Evolutionary conservation across 2,797 vertebrate genomes (phyloP), one percentile per base, ranked within the genome.

Genomic region (Bovichtus diacanthus): DNA sequence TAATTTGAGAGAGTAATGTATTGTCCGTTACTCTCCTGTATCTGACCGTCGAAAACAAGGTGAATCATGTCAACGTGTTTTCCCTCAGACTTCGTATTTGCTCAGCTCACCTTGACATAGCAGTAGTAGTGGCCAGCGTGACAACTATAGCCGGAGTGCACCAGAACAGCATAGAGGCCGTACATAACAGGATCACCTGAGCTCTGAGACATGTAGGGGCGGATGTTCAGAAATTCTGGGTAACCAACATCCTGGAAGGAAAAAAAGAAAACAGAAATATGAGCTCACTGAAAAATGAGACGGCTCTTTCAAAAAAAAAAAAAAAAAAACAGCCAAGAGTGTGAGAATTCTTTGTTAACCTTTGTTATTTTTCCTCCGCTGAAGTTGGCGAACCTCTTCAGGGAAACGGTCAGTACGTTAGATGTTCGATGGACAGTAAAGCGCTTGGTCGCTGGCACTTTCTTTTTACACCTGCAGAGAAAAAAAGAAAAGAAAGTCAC

Each of bases 81-180:
- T 19, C 9, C 7, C 2, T 23, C 34, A 15, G 16, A 56, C 50
- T 27, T 13, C 65, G 13, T 8, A 47, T 34, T 7, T 1, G 13
- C n/a, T 46, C 2, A 0, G 66, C 92, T 87, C 67, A 98, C 97
- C 95, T 99, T 99, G 64, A 99, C 96, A 0, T 99, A 99, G 92
- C 97, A 99, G 91, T 97, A 99, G 74, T 99, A 99, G 88, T 99
- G 98, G 0, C 97, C 97, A 0, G 97, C 97, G 0, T 98, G 97
- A 91, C 97, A 98, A 84, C 97, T 98, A 90, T 97, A 97, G 27
- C 97, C 97, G 4, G 97, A 98, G 87, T 99, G 98, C 58, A 99
- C 98, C 81, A 99, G 95, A 39, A 99, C 97, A 0, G 98, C 97
- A 1, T 99, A 99, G 41, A 99, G 96, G 6, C 95, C 95, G 0